Conservation (phyloP, 2,888 invertebrate species). For the Cephus pulcher region DNA sequence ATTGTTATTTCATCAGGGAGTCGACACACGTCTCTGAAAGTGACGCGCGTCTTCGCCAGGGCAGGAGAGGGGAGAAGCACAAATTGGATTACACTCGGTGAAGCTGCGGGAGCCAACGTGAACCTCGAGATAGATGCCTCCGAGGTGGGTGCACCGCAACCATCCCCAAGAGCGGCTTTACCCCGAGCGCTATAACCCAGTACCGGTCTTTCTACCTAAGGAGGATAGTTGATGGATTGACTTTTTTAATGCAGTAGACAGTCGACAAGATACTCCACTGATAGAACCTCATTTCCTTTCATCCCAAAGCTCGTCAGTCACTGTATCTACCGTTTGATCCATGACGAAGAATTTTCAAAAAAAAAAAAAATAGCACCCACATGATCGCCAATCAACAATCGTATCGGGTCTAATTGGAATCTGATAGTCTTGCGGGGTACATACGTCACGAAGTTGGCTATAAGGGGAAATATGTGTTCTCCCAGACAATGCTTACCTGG, state of each 20-base stretch:
- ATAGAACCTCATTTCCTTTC: not conserved
- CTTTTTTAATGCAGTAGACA: slow-evolving; percentile 57
- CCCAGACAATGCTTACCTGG: not conserved
- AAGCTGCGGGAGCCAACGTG: slow-evolving; percentile 20
- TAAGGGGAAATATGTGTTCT: not conserved
- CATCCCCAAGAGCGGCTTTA: slow-evolving; percentile 23
- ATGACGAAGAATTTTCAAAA: no score
- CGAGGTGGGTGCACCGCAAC: not conserved
- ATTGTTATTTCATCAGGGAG: slow-evolving; percentile 62
- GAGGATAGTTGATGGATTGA: slow-evolving; percentile 58
- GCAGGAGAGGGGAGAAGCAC: slow-evolving; percentile 57
- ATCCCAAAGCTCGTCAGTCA: not conserved
- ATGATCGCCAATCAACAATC: not conserved
- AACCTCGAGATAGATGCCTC: slow-evolving; percentile 9
- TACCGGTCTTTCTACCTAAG: slow-evolving; percentile 34
- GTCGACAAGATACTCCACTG: slow-evolving; percentile 34
- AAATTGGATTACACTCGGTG: slow-evolving; percentile 61
- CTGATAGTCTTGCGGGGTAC: not conserved
- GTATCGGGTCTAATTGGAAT: not conserved
- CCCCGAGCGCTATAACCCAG: slow-evolving; percentile 22
- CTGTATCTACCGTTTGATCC: not conserved
- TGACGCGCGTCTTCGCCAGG: slow-evolving; percentile 49
- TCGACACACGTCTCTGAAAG: slow-evolving; percentile 60
- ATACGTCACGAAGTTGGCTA: not conserved
- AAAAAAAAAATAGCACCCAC: no score